Evolutionary conservation across 2,888 invertebrate genomes (phyloP), one percentile per base, ranked within the genome.

Genomic region (Agrochola litura): DNA sequence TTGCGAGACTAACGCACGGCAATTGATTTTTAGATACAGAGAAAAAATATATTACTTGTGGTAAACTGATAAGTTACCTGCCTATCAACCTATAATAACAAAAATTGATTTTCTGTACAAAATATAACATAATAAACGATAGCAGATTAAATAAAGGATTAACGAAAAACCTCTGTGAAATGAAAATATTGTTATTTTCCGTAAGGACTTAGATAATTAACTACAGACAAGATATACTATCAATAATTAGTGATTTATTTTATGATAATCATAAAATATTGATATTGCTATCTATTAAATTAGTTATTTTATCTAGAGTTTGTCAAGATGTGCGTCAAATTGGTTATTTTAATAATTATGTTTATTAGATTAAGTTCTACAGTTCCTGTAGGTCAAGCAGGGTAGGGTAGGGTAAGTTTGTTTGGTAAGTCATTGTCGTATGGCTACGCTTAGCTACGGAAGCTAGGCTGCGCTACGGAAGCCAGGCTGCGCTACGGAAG

Each of bases 201-300:
- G 10, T 37, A 14, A 1, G 16, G 1, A 9, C 0, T 61, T 46
- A 41, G 30, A 66, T 67, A 46, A 52, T 30, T 56, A n/a, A 43
- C 10, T 25, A 19, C 6, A 54, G 73, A 25, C 5, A 75, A n/a
- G 46, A 19, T 41, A 14, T 54, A 81, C 25, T 73, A 81, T 79
- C 81, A 41, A 49, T 79, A 63, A 75, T 82, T 58, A 46, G 19
- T 52, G 77, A 79, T 79, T 79, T 79, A 37, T 68, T 82, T 76
- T 37, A 58, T 5, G 76, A 82, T 81, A 81, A 19, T 22, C n/a
- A 61, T 56, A 54, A 43, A 37, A 56, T 56, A 46, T 54, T 30
- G 56, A 54, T 76, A 41, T 37, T 49, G 46, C 9, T 76, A 79
- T 79, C 66, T 52, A 56, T 37, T 22, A 43, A 52, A 76, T 56